phyloP scores from a whole-genome alignment of 2,113 vertebrate genomes.

The Boulengeromyrus knoepffleri region DNA sequence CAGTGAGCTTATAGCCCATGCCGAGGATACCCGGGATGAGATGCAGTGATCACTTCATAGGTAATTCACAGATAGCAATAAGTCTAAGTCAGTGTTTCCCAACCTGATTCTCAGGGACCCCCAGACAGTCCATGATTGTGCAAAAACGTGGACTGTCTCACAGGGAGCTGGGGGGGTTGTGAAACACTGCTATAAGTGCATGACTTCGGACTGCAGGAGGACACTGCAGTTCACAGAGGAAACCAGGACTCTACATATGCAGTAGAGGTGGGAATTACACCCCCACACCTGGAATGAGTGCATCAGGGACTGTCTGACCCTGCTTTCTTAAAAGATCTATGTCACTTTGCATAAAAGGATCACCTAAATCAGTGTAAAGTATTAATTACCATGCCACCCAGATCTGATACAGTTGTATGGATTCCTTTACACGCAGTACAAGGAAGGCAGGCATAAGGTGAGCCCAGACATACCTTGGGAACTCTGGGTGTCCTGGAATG shows the following conservation, averaged over 20 bases:
- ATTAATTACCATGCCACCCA: neutral
- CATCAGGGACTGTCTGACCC: too few species aligned
- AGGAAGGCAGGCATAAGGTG: neutral
- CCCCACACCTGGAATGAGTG: neutral
- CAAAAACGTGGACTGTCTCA: too few species aligned
- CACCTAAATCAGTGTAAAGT: neutral
- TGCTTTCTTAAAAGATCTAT: neutral
- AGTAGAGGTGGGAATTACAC: neutral
- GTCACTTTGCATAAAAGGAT: neutral
- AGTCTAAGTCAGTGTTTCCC: neutral
- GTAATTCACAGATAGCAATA: neutral
- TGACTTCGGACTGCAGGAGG: neutral
- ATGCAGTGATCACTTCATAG: neutral
- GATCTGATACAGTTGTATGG: neutral
- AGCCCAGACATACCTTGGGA: constrained; percentile 64
- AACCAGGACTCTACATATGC: neutral
- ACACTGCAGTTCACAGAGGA: neutral
- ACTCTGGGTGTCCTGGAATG: constrained; percentile 70
- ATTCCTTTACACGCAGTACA: neutral
- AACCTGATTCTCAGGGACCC: neutral
- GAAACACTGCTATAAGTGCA: neutral
- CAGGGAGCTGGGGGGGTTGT: too few species aligned
- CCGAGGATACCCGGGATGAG: neutral
- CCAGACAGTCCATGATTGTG: neutral
- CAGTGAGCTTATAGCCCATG: neutral